A percentile compares a stretch with the other conserved stretches of the same genome.
Evolutionary conservation across 2,797 vertebrate genomes (phyloP).

Genomic region (Danio tinwini): DNA sequence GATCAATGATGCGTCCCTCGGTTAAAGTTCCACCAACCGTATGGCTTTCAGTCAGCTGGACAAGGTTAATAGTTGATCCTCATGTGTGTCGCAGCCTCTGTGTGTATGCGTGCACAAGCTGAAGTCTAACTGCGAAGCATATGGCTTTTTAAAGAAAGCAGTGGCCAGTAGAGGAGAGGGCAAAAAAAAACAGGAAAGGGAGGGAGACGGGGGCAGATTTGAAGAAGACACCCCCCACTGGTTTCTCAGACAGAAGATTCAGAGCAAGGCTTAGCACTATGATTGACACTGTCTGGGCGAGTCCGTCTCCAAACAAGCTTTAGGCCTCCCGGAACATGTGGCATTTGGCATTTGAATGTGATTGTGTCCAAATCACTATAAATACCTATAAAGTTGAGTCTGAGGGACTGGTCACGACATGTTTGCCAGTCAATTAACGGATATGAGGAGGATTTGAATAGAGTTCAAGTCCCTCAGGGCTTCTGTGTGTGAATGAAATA

Average conservation of each 20-base stretch:
- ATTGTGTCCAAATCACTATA: slow-evolving; percentile 56
- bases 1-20: slow-evolving; percentile 32
- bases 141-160: slow-evolving; percentile 18
- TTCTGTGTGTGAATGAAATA: slow-evolving; percentile 29
- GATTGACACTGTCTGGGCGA: slow-evolving; percentile 52
- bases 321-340: slow-evolving; percentile 51
- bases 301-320: slow-evolving; percentile 50
- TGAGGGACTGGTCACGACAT: slow-evolving; percentile 44
- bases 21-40: slow-evolving; percentile 44
- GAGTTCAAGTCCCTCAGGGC: slow-evolving; percentile 25
- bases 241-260: slow-evolving; percentile 45
- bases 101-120: not conserved
- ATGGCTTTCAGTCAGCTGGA: slow-evolving; percentile 44
- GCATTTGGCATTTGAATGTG: slow-evolving; percentile 51
- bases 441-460: slow-evolving; percentile 20
- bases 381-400: slow-evolving; percentile 54
- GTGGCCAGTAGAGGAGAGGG: slow-evolving; percentile 18
- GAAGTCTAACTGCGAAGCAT: slow-evolving; percentile 25
- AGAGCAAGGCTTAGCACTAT: slow-evolving; percentile 42
- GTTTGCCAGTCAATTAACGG: slow-evolving; percentile 19
- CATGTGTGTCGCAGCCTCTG: not conserved
- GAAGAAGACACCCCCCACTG: slow-evolving; percentile 30
- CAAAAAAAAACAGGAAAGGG: slow-evolving; percentile 30
- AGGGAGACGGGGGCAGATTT: slow-evolving; percentile 7
- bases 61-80: slow-evolving; percentile 44